Conservation (phyloP, 2,113 vertebrate genomes). For the Phalacrocorax brasilianus region DNA sequence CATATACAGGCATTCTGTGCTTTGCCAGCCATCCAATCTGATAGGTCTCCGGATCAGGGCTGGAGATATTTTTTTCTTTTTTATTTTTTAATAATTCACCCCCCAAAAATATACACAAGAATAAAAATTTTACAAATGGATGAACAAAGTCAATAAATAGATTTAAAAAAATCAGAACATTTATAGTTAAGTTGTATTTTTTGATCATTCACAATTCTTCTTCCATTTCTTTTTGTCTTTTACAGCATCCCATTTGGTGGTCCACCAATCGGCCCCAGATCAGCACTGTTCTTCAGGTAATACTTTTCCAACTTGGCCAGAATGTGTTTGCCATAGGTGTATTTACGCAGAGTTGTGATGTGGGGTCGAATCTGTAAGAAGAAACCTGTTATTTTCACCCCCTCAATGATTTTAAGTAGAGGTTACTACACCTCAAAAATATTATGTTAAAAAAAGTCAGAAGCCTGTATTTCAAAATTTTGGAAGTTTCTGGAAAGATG, state of each 20-base stretch:
- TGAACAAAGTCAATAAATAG: constrained; percentile 85
- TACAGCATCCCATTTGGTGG: constrained; percentile 95
- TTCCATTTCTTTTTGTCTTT: constrained; percentile 51
- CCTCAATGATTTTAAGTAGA: not conserved
- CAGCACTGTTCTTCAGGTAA: constrained; percentile 97
- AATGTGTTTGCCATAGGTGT: constrained; percentile 98
- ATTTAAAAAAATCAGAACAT: constrained; percentile 80
- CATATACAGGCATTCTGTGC: constrained; percentile 93
- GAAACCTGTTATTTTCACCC: not conserved
- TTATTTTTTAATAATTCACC: constrained; percentile 69
- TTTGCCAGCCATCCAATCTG: constrained; percentile 86
- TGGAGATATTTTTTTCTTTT: constrained; percentile 67
- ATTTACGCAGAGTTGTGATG: constrained; percentile 96
- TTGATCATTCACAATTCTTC: constrained; percentile 84
- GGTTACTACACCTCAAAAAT: not conserved
- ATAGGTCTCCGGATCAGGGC: constrained; percentile 77
- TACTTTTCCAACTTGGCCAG: constrained; percentile 98
- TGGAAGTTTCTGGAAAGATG: not conserved
- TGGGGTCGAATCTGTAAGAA: constrained; percentile 91
- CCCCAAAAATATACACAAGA: constrained; percentile 84
- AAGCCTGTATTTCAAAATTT: not conserved
- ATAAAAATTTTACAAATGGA: constrained; percentile 86
- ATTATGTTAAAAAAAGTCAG: not conserved
- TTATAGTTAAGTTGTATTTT: constrained; percentile 84
- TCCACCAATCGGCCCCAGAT: constrained; percentile 93